Evolutionary conservation across 1,140 invertebrate species (phyloP).

Genomic region (Teleopsis dalmanni): DNA sequence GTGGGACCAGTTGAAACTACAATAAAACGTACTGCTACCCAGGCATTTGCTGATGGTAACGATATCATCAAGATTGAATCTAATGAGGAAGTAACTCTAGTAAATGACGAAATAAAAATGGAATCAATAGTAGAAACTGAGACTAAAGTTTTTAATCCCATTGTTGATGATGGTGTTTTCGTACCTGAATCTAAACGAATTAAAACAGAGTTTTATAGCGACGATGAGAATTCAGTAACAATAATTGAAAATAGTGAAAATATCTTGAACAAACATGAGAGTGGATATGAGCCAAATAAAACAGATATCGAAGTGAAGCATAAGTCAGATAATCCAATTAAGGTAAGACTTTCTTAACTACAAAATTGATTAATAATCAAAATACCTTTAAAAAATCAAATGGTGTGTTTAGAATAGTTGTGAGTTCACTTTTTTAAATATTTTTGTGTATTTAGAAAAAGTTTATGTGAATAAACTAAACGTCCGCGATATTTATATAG

Average conservation of each 20-base stretch:
- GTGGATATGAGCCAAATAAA: constrained; percentile 21
- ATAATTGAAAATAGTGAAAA: constrained; percentile 26
- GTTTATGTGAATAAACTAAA: no score
- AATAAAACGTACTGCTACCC: constrained; percentile 30
- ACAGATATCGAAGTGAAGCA: constrained; percentile 20
- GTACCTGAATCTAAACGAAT: constrained; percentile 13
- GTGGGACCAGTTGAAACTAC: not conserved
- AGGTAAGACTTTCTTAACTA: constrained; percentile 46
- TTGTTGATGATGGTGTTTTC: constrained; percentile 9
- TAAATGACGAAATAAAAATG: constrained; percentile 25
- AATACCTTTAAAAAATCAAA: no score
- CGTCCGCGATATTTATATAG: no score
- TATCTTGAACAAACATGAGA: constrained; percentile 19
- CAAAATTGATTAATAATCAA: no score
- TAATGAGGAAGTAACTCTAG: constrained; percentile 28
- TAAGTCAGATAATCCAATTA: constrained; percentile 47
- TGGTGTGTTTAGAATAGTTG: no score
- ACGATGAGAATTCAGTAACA: constrained; percentile 29
- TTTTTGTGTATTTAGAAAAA: no score
- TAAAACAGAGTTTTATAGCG: constrained; percentile 25
- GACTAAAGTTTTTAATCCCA: constrained; percentile 17
- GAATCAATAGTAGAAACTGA: constrained; percentile 28
- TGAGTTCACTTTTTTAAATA: no score
- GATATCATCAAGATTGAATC: constrained; percentile 35
- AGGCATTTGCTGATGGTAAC: constrained; percentile 35